phyloP scores from a whole-genome alignment of 2,888 invertebrate species.

The Prenolepis imparis region DNA sequence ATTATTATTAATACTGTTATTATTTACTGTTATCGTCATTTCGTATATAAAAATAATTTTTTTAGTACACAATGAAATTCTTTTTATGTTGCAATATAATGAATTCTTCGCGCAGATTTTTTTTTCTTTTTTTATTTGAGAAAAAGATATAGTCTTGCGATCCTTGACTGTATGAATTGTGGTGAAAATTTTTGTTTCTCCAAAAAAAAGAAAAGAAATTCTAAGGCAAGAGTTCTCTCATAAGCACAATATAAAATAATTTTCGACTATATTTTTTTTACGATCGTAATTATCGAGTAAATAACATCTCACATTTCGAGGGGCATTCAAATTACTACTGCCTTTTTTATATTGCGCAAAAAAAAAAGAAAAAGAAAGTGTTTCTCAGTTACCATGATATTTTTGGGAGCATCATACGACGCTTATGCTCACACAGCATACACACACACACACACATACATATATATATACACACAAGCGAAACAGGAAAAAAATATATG shows the following conservation, averaged over 20 bases:
- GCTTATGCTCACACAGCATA: conserved; percentile 62
- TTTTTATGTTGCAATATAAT: conserved; percentile 53
- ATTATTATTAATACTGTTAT: conserved; percentile 73
- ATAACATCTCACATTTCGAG: conserved; percentile 33
- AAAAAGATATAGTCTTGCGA: conserved; percentile 33
- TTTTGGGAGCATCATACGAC: conserved; percentile 60
- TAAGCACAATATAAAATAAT: conserved; percentile 49
- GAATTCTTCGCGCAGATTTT: conserved; percentile 52
- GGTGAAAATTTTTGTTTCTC: conserved; percentile 46
- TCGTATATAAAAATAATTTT: conserved; percentile 65
- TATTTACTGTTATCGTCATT: conserved; percentile 67
- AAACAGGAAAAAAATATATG: conserved; percentile 46
- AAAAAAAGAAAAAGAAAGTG: conserved; percentile 53
- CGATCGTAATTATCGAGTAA: conserved; percentile 11
- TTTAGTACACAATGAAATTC: conserved; percentile 71
- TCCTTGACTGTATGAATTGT: conserved; percentile 60
- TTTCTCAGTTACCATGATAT: conserved; percentile 73
- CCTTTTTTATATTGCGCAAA: conserved; percentile 69
- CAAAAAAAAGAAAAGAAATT: conserved; percentile 23
- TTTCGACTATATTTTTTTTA: conserved; percentile 28
- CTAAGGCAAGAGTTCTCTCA: conserved; percentile 29
- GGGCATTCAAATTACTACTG: conserved; percentile 71
- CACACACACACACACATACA: background rate
- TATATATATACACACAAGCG: background rate
- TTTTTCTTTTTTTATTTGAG: conserved; percentile 52